Evolutionary conservation across 2,888 invertebrate species (phyloP).

Genomic region (Sympetrum striolatum): DNA sequence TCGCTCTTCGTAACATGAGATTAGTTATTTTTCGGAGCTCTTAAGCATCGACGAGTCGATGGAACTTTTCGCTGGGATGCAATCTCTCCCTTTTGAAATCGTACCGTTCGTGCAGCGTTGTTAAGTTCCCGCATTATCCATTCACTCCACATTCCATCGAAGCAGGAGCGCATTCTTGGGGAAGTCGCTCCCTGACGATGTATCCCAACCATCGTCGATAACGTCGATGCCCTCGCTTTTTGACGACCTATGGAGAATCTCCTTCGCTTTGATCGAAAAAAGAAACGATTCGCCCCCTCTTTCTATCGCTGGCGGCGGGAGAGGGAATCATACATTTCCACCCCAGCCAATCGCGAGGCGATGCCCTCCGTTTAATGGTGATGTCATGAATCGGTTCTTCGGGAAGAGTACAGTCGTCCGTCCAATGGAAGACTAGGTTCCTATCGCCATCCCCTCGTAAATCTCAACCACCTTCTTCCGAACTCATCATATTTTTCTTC

Average conservation of each 20-base stretch:
- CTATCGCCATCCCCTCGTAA: background rate
- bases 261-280: background rate
- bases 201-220: background rate
- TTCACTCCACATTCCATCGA: background rate
- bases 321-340: background rate
- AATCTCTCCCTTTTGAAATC: too few relatives aligned
- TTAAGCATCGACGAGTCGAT: too few relatives aligned
- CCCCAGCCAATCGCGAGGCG: background rate
- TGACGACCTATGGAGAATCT: background rate
- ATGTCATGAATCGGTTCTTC: background rate
- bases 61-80: too few relatives aligned
- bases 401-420: background rate
- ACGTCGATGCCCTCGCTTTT: background rate
- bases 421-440: background rate
- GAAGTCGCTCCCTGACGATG: background rate
- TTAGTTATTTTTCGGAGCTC: too few relatives aligned
- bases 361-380: background rate
- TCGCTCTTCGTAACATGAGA: too few relatives aligned
- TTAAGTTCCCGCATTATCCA: background rate
- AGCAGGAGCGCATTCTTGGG: background rate
- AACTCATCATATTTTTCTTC: background rate
- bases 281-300: background rate
- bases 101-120: too few relatives aligned
- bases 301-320: background rate
- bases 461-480: background rate